Evolutionary conservation across 2,113 vertebrate genomes (phyloP), one percentile per base, ranked within the genome.

Genomic region (Cyprinodon variegatus): DNA sequence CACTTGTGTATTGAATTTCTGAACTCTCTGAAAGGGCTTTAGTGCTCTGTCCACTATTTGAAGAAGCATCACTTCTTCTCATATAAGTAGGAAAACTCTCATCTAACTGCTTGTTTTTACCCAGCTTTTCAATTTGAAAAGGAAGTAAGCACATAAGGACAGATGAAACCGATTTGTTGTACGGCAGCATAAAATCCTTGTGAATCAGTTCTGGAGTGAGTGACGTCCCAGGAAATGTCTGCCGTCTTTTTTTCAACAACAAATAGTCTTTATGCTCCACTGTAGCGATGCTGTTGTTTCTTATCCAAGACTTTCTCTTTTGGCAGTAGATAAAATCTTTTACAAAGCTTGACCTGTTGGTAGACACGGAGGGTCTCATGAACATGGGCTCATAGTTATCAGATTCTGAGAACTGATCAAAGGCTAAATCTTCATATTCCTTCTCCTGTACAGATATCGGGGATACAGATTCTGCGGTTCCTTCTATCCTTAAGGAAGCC

Each of bases 221-320:
- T 57, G 70, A 61, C 5, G 76, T 79, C 65, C 93, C 89, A 22
- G 95, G 96, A 61, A 94, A 96, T 8, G 94, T 94, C 65, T 94
- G 95, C 17, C 94, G 92, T 83, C 94, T 93, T 78, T 83, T 85
- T 81, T 74, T 62, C 76, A 88, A 88, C 39, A 86, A 48, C 0
- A 61, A 63, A 66, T 79, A 81, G 4, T 39, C 15, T 71, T 73
- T 87, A 68, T 79, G 90, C 81, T 94, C 88, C 38, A 89, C 76
- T 0, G 89, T 85, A 64, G 84, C 77, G 8, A 90, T 86, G 60
- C 86, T 94, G 74, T 88, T 93, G 75, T 92, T 94, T 74, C 81
- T 89, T 48, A 91, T 81, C 83, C 83, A 88, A 3, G 69, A 69
- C 15, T 82, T 79, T 37, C 81, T 48, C 41, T 84, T 90, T 9